phyloP scores from a whole-genome alignment of 2,113 vertebrate genomes.

The Xenopus borealis region DNA sequence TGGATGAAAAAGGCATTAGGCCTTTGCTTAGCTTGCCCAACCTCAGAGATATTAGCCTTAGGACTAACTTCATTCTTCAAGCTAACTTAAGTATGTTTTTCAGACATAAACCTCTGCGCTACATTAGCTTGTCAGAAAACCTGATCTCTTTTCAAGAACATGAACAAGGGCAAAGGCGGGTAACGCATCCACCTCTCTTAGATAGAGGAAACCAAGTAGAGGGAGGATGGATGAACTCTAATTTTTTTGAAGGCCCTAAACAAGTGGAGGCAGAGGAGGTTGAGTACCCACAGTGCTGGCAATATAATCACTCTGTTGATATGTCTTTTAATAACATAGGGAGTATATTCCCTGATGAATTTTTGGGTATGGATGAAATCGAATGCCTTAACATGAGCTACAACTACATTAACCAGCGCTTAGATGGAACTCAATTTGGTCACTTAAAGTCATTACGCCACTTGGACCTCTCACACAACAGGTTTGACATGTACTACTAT shows the following conservation, averaged over 20 bases:
- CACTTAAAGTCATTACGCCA: slow-evolving; percentile 55
- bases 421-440: slow-evolving; percentile 55
- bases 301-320: slow-evolving; percentile 53
- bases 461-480: slow-evolving; percentile 70
- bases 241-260: no score
- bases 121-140: slow-evolving; percentile 68
- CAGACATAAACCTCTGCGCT: slow-evolving; percentile 49
- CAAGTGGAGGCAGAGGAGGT: not conserved
- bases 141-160: slow-evolving; percentile 57
- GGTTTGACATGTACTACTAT: slow-evolving; percentile 68
- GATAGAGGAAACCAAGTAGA: not conserved
- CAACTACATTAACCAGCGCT: slow-evolving; percentile 71
- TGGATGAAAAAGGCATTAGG: slow-evolving; percentile 53
- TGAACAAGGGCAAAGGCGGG: not conserved
- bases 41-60: slow-evolving; percentile 59
- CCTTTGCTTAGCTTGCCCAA: slow-evolving; percentile 58
- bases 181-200: not conserved
- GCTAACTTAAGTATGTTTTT: slow-evolving; percentile 54
- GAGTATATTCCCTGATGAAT: slow-evolving; percentile 53
- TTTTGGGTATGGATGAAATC: slow-evolving; percentile 65
- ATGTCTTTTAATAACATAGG: slow-evolving; percentile 72
- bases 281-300: not conserved
- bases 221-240: not conserved
- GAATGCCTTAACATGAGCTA: slow-evolving; percentile 70
- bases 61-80: slow-evolving; percentile 68